Evolutionary conservation across 2,888 invertebrate genomes (phyloP), one percentile per base, ranked within the genome.

Genomic region (Eretmocerus hayati): DNA sequence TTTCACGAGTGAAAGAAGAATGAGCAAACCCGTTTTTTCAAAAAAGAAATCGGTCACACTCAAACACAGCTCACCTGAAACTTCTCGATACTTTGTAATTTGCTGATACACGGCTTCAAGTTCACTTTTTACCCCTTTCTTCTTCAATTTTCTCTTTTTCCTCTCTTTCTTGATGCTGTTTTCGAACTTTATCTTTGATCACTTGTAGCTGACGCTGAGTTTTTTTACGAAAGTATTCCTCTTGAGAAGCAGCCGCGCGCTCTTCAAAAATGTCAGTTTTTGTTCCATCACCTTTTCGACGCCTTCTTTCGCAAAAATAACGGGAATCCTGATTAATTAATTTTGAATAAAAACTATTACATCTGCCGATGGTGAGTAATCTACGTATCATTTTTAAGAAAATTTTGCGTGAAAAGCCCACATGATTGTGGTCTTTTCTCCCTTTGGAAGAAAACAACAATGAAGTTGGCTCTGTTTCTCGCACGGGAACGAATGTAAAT

Each of bases 181-280:
- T 42, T 11, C 9, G 16, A 3, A 46, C 5, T 32, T 56, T 46
- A 30, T 59, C 52, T 37, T 31, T 55, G 1, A 69, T 40, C 33
- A 61, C 56, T 22, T 56, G 31, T 21, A 69, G 54, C 42, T 68
- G 68, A n/a, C 62, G 57, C 0, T 54, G 57, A 0, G 63, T 63
- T 44, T 66, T 61, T 42, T 46, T 62, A 0, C 66, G 61, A 39
- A 69, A 68, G 46, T 68, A 69, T 44, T 63, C 62, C 0, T 65
- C 66, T 38, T 69, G 61, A n/a, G 54, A 62, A 3, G 67, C 69
- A 1, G 62, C 59, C 1, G 60, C 57, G 50, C 53, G 58, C 44
- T 69, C 68, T 26, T 68, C 66, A 32, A 65, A 66, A 37, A 64
- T 64, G 5, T 66, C 63, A 2, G 55, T 61, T 36, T 66, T 67